Evolutionary conservation across 1,140 invertebrate species (phyloP).

Genomic region (Aradophagus sp.): DNA sequence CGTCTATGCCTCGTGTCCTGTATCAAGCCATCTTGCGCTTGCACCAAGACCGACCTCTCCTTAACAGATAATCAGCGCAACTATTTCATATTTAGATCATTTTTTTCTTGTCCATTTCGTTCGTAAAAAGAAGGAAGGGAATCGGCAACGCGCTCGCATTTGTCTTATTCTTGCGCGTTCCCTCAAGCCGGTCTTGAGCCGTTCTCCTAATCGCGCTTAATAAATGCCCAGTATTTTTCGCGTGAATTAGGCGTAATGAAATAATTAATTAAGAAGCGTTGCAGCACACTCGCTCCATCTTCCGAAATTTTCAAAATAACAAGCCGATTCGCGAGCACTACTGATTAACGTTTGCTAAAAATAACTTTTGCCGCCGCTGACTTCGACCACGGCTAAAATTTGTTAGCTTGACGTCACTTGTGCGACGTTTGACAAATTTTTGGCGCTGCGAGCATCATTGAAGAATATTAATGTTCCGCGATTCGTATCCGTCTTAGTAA

Average conservation of each 20-base stretch:
- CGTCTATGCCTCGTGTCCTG: constrained; percentile 59
- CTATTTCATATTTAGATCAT: constrained; percentile 13
- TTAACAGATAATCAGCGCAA: constrained; percentile 45
- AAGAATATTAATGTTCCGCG: constrained; percentile 47
- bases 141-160: no score
- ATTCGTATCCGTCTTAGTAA: constrained; percentile 40
- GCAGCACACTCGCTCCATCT: no score
- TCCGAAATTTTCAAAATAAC: constrained; percentile 29
- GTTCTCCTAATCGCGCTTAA: no score
- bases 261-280: no score
- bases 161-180: no score
- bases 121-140: no score
- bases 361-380: no score
- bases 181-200: no score
- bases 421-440: constrained; percentile 52
- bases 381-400: no score
- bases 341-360: constrained; percentile 30
- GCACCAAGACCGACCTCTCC: constrained; percentile 23
- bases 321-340: constrained; percentile 19
- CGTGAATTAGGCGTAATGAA: no score
- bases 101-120: constrained; percentile 10
- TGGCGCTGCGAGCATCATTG: constrained; percentile 41
- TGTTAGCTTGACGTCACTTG: constrained; percentile 36
- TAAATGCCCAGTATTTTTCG: no score
- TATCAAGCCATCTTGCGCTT: constrained; percentile 36